Conservation (phyloP, 2,888 invertebrate species). For the Nasonovia ribisnigri region DNA sequence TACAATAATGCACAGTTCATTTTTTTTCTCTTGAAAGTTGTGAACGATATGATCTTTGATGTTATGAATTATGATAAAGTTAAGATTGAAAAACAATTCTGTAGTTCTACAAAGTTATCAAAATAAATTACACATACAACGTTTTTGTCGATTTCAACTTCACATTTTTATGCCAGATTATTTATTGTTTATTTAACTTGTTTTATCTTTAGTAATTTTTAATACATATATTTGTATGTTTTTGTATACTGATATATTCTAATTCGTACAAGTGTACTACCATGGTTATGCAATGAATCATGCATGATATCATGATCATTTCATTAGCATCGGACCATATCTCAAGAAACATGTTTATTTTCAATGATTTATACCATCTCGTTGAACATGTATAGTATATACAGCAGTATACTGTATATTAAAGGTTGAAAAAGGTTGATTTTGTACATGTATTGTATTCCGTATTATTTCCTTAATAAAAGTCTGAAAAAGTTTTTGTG, state of each 20-base stretch:
- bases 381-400: not conserved
- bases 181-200: not conserved
- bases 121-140: not conserved
- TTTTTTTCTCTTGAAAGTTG: not conserved
- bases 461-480: not conserved
- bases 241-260: not conserved
- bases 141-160: slow-evolving; percentile 16
- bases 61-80: not conserved
- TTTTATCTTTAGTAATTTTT: not conserved
- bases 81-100: not conserved
- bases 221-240: not conserved
- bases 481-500: not conserved
- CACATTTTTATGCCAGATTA: not conserved
- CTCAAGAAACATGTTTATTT: not conserved
- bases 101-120: not conserved
- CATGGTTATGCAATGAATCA: slow-evolving; percentile 1
- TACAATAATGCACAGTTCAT: not conserved
- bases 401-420: not conserved
- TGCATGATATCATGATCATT: not conserved
- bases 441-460: not conserved
- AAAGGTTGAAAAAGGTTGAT: not conserved
- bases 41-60: not conserved
- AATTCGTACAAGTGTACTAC: not conserved
- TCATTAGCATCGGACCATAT: not conserved
- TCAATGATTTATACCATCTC: not conserved